Evolutionary conservation across 2,797 vertebrate genomes (phyloP), one percentile per base, ranked within the genome.

Genomic region (Notolabrus celidotus): DNA sequence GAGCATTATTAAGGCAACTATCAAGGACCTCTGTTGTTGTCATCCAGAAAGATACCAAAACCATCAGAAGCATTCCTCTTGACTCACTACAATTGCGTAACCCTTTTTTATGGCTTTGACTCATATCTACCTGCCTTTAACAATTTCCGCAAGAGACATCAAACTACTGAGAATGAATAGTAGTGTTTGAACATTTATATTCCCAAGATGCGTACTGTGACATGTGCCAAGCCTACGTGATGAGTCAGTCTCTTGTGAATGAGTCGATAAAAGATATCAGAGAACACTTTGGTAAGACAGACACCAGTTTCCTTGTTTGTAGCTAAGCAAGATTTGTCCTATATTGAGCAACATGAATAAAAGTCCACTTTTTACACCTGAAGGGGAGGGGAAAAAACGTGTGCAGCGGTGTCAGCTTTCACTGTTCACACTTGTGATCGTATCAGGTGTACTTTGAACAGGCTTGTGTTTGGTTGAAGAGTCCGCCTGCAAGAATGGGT

Each of bases 361-460:
- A 72, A 41, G 42, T 29, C 22, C 16, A 36, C 31, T 51, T 63
- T 36, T 72, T 72, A 19, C 27, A 60, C 46, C 20, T 17, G 2
- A 42, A 51, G 16, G 15, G 39, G 27, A 64, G 23, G 23, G 5
- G 17, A 19, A 31, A 41, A 59, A 64, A 52, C 59, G 54, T 20
- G 22, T 22, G 27, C 23, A 42, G 47, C 41, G 83, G 86, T 85
- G 51, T 90, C 85, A 61, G 45, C 60, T 91, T 89, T 86, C 89
- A 83, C 53, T 27, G 27, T 75, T 82, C 80, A 80, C 62, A 77
- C 82, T 64, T 65, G 77, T 60, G 77, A 85, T 77, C 64, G 81
- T 88, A 92, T 92, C 86, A 88, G 82, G 82, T 93, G 92, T 86
- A 93, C 91, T 94, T 93, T 92, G 89, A 76, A 87, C 89, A 67